Evolutionary conservation across 2,888 invertebrate genomes (phyloP).

Genomic region (Orchestes rusci): DNA sequence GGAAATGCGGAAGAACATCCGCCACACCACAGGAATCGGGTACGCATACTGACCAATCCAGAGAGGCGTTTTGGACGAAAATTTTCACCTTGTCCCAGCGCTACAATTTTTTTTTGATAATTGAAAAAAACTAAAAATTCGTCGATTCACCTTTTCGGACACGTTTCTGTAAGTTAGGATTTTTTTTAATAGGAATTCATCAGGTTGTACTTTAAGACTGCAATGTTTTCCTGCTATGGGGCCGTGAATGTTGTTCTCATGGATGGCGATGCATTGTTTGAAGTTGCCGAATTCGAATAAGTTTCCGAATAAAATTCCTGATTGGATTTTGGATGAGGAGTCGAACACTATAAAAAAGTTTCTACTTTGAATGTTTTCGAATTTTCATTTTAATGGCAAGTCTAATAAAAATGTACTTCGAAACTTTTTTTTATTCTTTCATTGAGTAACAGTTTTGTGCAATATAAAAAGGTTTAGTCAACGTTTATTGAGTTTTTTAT

Average conservation of each 20-base stretch:
- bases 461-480: too few species aligned
- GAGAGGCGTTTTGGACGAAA: slow-evolving; percentile 28
- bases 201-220: slow-evolving; percentile 31
- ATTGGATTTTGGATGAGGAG: slow-evolving; percentile 45
- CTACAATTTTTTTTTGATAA: slow-evolving; percentile 15
- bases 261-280: slow-evolving; percentile 41
- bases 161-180: slow-evolving; percentile 32
- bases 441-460: background rate
- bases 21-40: slow-evolving; percentile 40
- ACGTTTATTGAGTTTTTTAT: too few species aligned
- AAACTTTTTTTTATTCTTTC: background rate
- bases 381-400: background rate
- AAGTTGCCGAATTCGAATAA: slow-evolving; percentile 43
- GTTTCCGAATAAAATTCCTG: slow-evolving; percentile 44
- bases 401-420: background rate
- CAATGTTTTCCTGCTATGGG: slow-evolving; percentile 43
- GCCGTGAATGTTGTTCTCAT: slow-evolving; percentile 25
- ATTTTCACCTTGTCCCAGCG: slow-evolving; percentile 27
- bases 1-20: slow-evolving; percentile 36
- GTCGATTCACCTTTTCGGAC: slow-evolving; percentile 27
- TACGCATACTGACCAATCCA: slow-evolving; percentile 42
- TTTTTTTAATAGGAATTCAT: slow-evolving; percentile 25
- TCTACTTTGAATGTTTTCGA: background rate
- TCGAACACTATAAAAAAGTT: slow-evolving; percentile 44
- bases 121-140: background rate